These are phyloP conservation scores for Triplophysa yarkandensis DNA, from an alignment of 2,797 vertebrate genomes.

Conservation along the genomic window DNA sequence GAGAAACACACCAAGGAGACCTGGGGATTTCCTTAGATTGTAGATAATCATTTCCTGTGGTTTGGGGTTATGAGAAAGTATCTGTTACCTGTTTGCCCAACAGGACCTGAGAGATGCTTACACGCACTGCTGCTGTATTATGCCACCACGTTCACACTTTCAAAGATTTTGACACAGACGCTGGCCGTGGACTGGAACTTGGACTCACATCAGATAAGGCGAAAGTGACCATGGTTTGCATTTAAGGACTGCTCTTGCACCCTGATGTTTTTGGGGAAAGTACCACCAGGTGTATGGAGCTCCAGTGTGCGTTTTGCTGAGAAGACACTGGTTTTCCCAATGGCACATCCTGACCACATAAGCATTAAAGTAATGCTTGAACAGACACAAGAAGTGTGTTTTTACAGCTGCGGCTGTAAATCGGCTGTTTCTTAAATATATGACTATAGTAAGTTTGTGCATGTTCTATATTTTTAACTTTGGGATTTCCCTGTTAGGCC, in stretches of 20 bases:
- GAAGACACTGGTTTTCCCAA: conserved; percentile 50
- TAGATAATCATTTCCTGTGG: conserved; percentile 74
- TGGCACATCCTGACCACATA: conserved; percentile 34
- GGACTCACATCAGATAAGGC: neutral
- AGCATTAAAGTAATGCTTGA: conserved; percentile 28
- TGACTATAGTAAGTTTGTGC: conserved; percentile 14
- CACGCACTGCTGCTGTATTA: conserved; percentile 21
- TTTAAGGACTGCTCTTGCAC: conserved; percentile 9
- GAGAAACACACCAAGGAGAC: conserved; percentile 70
- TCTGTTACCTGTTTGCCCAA: conserved; percentile 55
- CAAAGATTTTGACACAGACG: too few species aligned
- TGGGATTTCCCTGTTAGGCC: conserved; percentile 37
- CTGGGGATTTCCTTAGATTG: conserved; percentile 73
- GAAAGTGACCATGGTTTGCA: conserved; percentile 9
- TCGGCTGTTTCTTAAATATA: conserved; percentile 12
- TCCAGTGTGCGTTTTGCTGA: conserved; percentile 49
- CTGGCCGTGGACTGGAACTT: too few species aligned
- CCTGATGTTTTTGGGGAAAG: conserved; percentile 48
- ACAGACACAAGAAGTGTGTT: conserved; percentile 20
- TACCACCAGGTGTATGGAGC: conserved; percentile 40
- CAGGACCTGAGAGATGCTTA: neutral
- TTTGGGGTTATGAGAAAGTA: conserved; percentile 72
- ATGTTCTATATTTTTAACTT: conserved; percentile 12
- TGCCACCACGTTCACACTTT: neutral
- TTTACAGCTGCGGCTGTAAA: conserved; percentile 35